These are phyloP conservation scores for Microcebus ravelobensis DNA, from an alignment of 2,113 vertebrate genomes.

Conservation along the genomic window DNA sequence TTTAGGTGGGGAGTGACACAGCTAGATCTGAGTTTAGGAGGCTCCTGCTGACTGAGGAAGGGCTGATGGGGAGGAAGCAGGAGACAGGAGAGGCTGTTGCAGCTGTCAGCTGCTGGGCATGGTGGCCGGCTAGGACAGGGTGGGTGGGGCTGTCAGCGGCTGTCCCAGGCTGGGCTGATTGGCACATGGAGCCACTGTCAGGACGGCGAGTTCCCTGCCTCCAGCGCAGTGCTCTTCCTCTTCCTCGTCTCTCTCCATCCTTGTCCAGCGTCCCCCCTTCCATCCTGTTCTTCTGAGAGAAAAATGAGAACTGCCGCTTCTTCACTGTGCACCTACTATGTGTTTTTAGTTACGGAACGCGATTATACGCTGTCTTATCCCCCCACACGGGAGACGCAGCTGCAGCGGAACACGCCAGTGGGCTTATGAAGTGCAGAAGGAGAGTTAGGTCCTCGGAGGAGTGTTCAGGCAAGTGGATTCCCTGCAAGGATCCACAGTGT, in stretches of 20 bases:
- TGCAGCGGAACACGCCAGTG: not conserved
- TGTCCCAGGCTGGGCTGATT: not conserved
- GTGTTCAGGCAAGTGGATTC: not conserved
- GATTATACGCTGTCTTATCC: not conserved
- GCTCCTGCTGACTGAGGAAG: not conserved
- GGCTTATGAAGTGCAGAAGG: not conserved
- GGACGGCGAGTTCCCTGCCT: not conserved
- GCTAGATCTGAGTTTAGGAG: not conserved
- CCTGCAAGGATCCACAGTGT: not conserved
- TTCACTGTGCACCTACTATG: not conserved
- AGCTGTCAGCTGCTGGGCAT: not conserved
- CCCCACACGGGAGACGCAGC: not conserved
- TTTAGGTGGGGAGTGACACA: not conserved
- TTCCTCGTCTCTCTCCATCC: not conserved
- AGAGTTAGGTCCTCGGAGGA: not conserved
- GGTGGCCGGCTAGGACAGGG: not conserved
- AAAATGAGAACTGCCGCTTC: not conserved
- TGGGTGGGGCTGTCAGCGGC: not conserved
- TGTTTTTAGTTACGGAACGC: not conserved
- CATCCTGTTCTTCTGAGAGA: not conserved
- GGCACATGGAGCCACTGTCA: not conserved
- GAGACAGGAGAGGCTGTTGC: not conserved
- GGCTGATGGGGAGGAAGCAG: not conserved
- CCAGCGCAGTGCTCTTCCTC: not conserved
- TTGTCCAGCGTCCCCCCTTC: not conserved